Evolutionary conservation across 2,113 vertebrate species (phyloP), one percentile per base, ranked within the genome.

Genomic region (Tiliqua scincoides): DNA sequence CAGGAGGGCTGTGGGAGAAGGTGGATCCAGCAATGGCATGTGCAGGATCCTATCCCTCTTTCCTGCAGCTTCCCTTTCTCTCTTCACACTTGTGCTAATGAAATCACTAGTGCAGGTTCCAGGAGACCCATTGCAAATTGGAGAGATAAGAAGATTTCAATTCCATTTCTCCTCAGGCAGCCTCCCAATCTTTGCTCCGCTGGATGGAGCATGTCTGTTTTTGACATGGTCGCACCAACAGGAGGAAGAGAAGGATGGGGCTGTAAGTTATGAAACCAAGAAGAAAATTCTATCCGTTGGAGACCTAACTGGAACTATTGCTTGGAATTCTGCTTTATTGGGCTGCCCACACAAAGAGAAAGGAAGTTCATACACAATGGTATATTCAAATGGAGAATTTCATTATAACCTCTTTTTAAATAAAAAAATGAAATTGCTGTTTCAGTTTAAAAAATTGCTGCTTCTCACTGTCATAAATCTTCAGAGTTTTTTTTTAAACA

Each of bases 401-500:
- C 81, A 35, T 81, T n/a, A 48, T 75, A 89, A 71, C 21, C 75
- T 81, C 67, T 0, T 89, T 71, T 21, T 73, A 89, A 91, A 54
- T 78, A 85, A 68, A 85, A 43, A 52, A 80, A 12, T 15, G 54
- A 77, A 48, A 48, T 48, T 48, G 8, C 12, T 54, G 27, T 74
- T 32, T 32, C 32, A 73, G 85, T 83, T 88, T 88, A 78, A 40
- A 91, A 83, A 91, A 76, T 82, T 82, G 40, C 57, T 79, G 52
- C 74, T 93, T 54, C 32, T 92, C 87, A 37, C 76, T 87, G 30
- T 84, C 81, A 90, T 79, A 82, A 91, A 82, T 72, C 32, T 32
- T 90, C 84, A 68, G 75, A 88, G 14, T 84, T 52, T 84, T 90
- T 89, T 84, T n/a, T n/a, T n/a, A n/a, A 93, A 88, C 89, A 89